Evolutionary conservation across 2,797 vertebrate species (phyloP).

Genomic region (Ctenopoma multispine): DNA sequence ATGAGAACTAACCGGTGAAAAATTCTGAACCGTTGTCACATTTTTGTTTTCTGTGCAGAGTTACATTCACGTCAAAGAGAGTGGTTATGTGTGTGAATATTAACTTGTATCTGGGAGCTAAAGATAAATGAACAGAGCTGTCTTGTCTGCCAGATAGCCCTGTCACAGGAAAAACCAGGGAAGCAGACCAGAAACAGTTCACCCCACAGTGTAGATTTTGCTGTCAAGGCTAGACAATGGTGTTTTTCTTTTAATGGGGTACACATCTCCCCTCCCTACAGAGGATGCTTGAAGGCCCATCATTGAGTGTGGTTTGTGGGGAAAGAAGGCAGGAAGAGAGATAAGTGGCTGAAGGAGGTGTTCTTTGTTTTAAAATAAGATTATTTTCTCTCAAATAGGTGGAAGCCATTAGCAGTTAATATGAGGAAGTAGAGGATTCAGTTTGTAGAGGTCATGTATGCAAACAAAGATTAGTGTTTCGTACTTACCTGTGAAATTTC

Average conservation of each 20-base stretch:
- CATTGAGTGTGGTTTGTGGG: constrained; percentile 23
- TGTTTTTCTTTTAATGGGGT: constrained; percentile 63
- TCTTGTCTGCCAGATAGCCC: constrained; percentile 27
- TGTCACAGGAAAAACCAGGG: constrained; percentile 48
- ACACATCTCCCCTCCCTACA: constrained; percentile 15
- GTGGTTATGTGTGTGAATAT: constrained; percentile 7
- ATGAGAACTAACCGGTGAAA: not conserved
- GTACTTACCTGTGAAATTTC: not conserved
- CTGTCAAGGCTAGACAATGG: constrained; percentile 64
- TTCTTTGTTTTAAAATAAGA: constrained; percentile 22
- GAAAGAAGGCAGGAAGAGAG: constrained; percentile 54
- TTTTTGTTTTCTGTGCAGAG: not conserved
- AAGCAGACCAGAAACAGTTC: constrained; percentile 50
- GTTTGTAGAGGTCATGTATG: constrained; percentile 2
- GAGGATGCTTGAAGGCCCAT: constrained; percentile 12
- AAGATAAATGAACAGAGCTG: constrained; percentile 39
- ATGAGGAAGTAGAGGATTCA: constrained; percentile 3
- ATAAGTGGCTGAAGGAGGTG: constrained; percentile 27
- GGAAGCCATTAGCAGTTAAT: constrained; percentile 31
- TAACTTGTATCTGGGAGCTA: constrained; percentile 30
- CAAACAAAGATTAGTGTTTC: constrained; percentile 11
- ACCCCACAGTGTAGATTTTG: constrained; percentile 32
- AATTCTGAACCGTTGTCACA: not conserved
- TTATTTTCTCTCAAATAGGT: constrained; percentile 19
- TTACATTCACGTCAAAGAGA: not conserved